These are phyloP conservation scores for Phalacrocorax pelagicus DNA, from an alignment of 2,113 vertebrate species.

Conservation along the genomic window DNA sequence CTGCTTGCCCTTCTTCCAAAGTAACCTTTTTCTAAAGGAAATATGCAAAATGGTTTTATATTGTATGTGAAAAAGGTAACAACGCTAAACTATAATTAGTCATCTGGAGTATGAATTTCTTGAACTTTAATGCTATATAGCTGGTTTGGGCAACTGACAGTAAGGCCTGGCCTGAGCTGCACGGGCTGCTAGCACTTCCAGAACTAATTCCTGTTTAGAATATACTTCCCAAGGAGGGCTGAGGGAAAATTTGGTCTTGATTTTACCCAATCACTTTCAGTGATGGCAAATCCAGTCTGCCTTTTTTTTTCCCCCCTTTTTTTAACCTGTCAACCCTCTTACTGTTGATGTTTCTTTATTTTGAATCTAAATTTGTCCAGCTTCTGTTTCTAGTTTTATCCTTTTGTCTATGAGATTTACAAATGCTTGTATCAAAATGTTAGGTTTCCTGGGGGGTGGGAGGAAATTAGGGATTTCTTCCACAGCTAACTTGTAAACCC, in stretches of 20 bases:
- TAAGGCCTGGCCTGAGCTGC: not conserved
- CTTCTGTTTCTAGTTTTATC: not conserved
- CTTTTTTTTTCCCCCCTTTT: too few relatives aligned
- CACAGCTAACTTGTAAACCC: not conserved
- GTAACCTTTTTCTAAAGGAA: not conserved
- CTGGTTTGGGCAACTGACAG: not conserved
- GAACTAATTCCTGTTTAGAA: not conserved
- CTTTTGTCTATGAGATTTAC: not conserved
- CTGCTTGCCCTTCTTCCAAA: not conserved
- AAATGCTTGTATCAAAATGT: not conserved
- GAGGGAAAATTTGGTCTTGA: not conserved
- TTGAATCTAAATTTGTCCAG: not conserved
- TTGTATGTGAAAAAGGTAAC: not conserved
- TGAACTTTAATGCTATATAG: not conserved
- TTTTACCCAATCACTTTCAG: not conserved
- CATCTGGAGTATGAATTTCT: not conserved
- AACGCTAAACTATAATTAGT: not conserved
- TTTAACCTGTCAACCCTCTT: not conserved
- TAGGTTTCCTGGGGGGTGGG: not conserved
- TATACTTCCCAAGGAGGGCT: not conserved
- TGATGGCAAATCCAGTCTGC: not conserved
- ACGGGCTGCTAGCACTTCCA: rapidly evolving
- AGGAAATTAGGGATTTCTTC: not conserved
- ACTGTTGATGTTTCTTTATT: not conserved
- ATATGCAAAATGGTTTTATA: not conserved